Percentiles rank a stretch among this genome's conserved stretches.
Evolutionary conservation across 2,113 vertebrate genomes (phyloP).

Genomic region (Bufo bufo): DNA sequence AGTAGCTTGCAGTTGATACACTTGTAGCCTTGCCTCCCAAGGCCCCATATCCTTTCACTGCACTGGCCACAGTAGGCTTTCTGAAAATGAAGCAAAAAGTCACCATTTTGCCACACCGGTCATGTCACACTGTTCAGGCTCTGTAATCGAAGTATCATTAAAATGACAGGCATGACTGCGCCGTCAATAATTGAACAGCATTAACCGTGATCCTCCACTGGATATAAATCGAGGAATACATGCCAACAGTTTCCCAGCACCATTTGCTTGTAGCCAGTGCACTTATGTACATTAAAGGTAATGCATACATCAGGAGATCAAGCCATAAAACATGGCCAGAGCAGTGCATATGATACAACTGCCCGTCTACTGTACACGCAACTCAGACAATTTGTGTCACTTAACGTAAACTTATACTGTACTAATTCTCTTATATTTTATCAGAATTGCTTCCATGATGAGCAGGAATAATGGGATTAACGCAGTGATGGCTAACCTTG

Average conservation of each 20-base stretch:
- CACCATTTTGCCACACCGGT: not conserved
- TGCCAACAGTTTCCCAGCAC: not conserved
- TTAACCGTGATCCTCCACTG: not conserved
- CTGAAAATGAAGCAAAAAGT: slow-evolving; percentile 63
- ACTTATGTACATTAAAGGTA: not conserved
- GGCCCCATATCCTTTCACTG: slow-evolving; percentile 98
- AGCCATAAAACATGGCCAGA: not conserved
- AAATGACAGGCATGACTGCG: not conserved
- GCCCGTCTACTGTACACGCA: not conserved
- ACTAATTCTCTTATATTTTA: no score
- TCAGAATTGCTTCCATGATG: no score
- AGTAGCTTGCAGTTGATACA: slow-evolving; percentile 97
- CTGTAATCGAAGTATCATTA: not conserved
- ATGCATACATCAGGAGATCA: not conserved
- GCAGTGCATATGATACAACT: not conserved
- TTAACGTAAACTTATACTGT: not conserved
- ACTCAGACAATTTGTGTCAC: no score
- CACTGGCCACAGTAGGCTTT: slow-evolving; percentile 96
- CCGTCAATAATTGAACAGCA: not conserved
- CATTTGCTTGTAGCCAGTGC: not conserved
- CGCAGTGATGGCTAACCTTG: no score
- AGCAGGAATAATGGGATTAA: no score
- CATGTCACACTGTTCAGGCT: not conserved
- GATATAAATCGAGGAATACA: not conserved
- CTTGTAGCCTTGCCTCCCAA: slow-evolving; percentile 95